These are phyloP conservation scores for Penaeus vannamei DNA, from an alignment of 1,140 invertebrate species.

Conservation along the genomic window DNA sequence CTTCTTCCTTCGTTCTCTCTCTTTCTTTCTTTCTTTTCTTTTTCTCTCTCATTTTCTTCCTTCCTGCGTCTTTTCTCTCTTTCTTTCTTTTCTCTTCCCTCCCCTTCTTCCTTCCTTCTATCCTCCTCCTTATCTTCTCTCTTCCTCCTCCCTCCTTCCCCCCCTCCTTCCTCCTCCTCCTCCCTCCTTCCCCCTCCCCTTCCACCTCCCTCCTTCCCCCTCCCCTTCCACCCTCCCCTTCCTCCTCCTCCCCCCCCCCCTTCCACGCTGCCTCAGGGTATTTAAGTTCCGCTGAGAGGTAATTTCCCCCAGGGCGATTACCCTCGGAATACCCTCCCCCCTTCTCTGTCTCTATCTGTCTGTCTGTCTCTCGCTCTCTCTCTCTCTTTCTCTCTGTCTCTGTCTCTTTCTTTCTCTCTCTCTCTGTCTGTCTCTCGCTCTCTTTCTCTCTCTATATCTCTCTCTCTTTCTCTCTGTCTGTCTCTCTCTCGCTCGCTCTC, in stretches of 20 bases:
- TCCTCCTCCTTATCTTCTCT: background rate
- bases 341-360: background rate
- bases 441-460: no score
- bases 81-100: background rate
- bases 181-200: background rate
- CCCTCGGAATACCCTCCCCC: no score
- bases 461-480: background rate
- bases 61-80: background rate
- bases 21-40: background rate
- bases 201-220: background rate
- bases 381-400: background rate
- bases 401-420: constrained; percentile 8
- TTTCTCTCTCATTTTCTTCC: background rate
- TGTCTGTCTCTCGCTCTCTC: background rate
- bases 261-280: background rate
- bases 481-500: no score
- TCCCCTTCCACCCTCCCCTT: background rate
- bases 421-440: background rate
- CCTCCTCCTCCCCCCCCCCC: background rate
- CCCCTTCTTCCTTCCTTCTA: no score
- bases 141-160: background rate
- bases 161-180: background rate
- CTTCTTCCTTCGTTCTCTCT: background rate
- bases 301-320: constrained; percentile 17
- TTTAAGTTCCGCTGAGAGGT: constrained; percentile 35